phyloP scores from a whole-genome alignment of 2,113 vertebrate genomes.

The Felis chaus region DNA sequence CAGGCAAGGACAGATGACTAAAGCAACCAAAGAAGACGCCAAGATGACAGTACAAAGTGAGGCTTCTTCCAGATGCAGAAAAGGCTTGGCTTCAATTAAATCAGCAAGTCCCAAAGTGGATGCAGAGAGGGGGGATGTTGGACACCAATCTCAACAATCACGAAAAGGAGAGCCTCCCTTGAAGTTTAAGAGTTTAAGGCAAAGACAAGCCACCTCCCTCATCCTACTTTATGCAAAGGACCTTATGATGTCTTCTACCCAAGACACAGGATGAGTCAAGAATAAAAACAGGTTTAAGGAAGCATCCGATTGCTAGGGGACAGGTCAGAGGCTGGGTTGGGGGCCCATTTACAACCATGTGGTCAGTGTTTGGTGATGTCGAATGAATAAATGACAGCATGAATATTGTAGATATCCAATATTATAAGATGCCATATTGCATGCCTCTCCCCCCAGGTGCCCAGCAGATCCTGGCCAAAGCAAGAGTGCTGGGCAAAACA shows the following conservation, averaged over 20 bases:
- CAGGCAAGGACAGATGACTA: neutral
- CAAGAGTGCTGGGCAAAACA: neutral
- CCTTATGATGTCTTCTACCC: neutral
- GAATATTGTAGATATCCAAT: neutral
- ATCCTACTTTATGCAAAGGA: neutral
- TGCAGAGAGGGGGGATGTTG: neutral
- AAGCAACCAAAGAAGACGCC: neutral
- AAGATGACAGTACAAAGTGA: neutral
- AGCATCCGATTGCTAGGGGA: neutral
- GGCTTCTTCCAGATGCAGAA: neutral
- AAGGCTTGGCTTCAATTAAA: neutral
- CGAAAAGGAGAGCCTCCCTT: conserved; percentile 2
- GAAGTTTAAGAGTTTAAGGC: conserved; percentile 10
- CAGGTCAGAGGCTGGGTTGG: neutral
- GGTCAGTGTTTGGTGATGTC: neutral
- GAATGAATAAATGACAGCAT: neutral
- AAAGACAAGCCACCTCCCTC: neutral
- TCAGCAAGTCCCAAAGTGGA: neutral
- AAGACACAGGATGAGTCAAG: neutral
- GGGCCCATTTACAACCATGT: neutral
- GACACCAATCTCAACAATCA: neutral
- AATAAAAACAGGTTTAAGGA: neutral
- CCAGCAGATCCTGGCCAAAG: neutral
- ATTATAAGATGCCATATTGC: neutral
- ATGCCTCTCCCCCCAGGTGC: neutral